A percentile compares a stretch with the other conserved stretches of the same genome.
These are phyloP conservation scores for Morbakka virulenta DNA, from an alignment of 30 jellyfish, hydroid and myxozoan genomes.

Conservation along the genomic window DNA sequence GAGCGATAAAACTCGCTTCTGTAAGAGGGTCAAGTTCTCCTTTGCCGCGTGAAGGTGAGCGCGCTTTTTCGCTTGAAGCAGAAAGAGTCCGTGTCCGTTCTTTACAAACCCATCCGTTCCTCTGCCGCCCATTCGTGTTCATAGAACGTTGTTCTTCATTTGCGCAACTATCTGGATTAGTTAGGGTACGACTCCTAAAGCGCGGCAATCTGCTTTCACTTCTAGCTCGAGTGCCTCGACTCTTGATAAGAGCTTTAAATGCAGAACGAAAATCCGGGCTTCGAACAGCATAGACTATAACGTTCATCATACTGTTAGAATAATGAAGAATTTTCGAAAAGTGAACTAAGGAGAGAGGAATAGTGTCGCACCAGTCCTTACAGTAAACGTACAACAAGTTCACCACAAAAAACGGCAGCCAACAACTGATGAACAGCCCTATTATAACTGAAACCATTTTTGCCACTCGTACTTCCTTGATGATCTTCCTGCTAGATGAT, in stretches of 20 bases:
- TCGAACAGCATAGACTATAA: slow-evolving; percentile 86
- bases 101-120: too few relatives aligned
- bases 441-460: slow-evolving; percentile 74
- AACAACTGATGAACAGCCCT: slow-evolving; percentile 70
- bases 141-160: too few relatives aligned
- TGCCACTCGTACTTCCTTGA: slow-evolving; percentile 77
- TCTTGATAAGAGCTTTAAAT: slow-evolving; percentile 63
- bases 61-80: too few relatives aligned
- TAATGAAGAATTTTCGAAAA: slow-evolving; percentile 57
- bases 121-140: too few relatives aligned
- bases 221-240: slow-evolving; percentile 45
- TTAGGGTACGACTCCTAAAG: slow-evolving; percentile 28
- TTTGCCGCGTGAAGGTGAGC: too few relatives aligned
- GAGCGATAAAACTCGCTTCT: too few relatives aligned
- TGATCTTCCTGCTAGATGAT: slow-evolving; percentile 35
- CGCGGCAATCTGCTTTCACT: slow-evolving; percentile 41
- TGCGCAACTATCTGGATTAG: slow-evolving; percentile 17
- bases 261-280: slow-evolving; percentile 81
- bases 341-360: slow-evolving; percentile 6
- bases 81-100: too few relatives aligned
- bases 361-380: slow-evolving; percentile 18
- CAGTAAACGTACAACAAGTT: slow-evolving; percentile 56
- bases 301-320: slow-evolving; percentile 86
- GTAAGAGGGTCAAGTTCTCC: too few relatives aligned
- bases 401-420: slow-evolving; percentile 85